These are phyloP conservation scores for Halcyon senegalensis DNA, from an alignment of 2,113 vertebrate genomes.

Conservation along the genomic window DNA sequence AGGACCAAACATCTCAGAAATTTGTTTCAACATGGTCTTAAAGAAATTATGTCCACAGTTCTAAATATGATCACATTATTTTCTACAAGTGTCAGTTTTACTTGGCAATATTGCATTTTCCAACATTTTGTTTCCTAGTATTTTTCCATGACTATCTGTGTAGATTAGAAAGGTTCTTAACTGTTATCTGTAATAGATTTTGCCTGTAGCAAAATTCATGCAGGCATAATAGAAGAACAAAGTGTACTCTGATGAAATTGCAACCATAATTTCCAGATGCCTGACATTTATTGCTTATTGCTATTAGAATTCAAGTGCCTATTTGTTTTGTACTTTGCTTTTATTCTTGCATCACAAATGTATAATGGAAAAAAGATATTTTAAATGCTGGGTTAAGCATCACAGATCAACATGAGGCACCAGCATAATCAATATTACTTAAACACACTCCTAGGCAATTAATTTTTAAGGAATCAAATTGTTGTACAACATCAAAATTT, in stretches of 20 bases:
- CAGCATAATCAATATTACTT: constrained; percentile 84
- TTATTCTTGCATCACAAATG: constrained; percentile 85
- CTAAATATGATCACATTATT: constrained; percentile 73
- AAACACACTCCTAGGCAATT: constrained; percentile 82
- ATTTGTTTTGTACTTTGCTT: constrained; percentile 87
- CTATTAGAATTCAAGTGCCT: constrained; percentile 89
- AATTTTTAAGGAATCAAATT: constrained; percentile 84
- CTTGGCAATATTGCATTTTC: constrained; percentile 77
- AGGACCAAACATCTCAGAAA: constrained; percentile 52
- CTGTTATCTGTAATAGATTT: constrained; percentile 89
- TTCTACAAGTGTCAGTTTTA: constrained; percentile 77
- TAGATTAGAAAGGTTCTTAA: constrained; percentile 88
- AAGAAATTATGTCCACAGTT: constrained; percentile 71
- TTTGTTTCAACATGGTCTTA: constrained; percentile 49
- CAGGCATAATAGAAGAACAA: constrained; percentile 87
- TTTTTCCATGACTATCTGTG: constrained; percentile 80
- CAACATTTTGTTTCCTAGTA: constrained; percentile 77
- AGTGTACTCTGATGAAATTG: constrained; percentile 88
- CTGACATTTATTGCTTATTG: constrained; percentile 89
- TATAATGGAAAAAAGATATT: constrained; percentile 86
- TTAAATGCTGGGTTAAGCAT: constrained; percentile 85
- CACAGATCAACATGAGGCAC: constrained; percentile 75
- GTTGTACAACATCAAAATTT: constrained; percentile 77
- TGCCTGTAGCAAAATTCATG: constrained; percentile 86
- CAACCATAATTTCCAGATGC: constrained; percentile 87